These are phyloP conservation scores for Sorex fumeus DNA, from an alignment of 2,113 vertebrate genomes.

Conservation along the genomic window DNA sequence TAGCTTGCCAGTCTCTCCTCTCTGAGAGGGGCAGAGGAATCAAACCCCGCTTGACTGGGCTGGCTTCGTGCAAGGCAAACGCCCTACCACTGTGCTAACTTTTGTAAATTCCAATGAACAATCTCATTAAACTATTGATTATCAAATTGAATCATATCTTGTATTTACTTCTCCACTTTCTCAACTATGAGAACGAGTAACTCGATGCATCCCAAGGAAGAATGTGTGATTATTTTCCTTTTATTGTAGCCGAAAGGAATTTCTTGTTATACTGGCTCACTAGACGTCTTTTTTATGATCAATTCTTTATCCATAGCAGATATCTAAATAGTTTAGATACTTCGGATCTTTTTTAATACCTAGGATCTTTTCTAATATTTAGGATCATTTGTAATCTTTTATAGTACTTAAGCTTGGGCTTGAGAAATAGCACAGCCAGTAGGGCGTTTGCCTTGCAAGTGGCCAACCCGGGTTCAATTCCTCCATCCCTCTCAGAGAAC, in stretches of 20 bases:
- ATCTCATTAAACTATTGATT: neutral
- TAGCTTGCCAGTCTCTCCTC: no score
- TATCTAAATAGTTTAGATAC: conserved; percentile 64
- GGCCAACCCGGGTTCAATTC: no score
- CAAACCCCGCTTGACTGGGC: no score
- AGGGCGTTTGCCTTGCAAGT: no score
- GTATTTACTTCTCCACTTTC: neutral
- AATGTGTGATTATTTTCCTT: conserved; percentile 8
- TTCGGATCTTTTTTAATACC: neutral
- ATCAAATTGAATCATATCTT: neutral
- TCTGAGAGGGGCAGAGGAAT: no score
- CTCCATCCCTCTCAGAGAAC: no score
- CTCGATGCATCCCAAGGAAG: neutral
- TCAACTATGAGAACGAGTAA: neutral
- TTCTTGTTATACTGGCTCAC: neutral
- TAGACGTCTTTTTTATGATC: neutral
- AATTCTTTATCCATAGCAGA: conserved; percentile 77
- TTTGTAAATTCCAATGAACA: neutral
- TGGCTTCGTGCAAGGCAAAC: no score
- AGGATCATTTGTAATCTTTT: no score
- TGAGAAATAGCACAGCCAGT: no score
- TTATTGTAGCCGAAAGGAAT: conserved; percentile 35
- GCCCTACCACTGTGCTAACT: no score
- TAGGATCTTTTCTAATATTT: neutral
- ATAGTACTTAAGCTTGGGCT: no score